Evolutionary conservation across 2,888 invertebrate species (phyloP), one percentile per base, ranked within the genome.

Genomic region (Hypena proboscidalis): DNA sequence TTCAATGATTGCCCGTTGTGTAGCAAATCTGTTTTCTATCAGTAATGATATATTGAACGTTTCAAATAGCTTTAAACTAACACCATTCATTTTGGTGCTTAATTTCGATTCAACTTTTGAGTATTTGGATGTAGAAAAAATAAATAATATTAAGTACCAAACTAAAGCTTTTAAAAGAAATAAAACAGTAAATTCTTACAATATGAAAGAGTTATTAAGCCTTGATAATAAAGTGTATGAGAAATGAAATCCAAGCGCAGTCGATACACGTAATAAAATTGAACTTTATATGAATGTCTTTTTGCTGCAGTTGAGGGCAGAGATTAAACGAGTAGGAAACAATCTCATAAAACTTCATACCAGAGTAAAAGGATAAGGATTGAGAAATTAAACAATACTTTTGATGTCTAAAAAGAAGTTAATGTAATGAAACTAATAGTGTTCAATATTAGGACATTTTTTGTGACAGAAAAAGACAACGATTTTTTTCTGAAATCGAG

Each of bases 221-320:
- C 29, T 26, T 22, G 38, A 22, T 48, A 53, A 48, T 59, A 59
- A 57, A 58, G 20, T 38, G 43, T 6, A 11, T 38, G 30, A 41
- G 27, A 13, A 35, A 53, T 36, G 43, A 36, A 54, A 33, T 38
- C 7, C 8, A 25, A 35, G 20, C 4, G 19, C 8, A 23, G 26
- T n/a, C 2, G 14, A 22, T 31, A 36, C 10, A 19, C 4, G 22
- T 25, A 43, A 51, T 46, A 58, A 51, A 58, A 37, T 23, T 19
- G n/a, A 43, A 43, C 19, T 58, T 39, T 42, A 37, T 39, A 37
- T 36, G 15, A 26, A 45, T 33, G 11, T 36, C 14, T 20, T 8
- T 26, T 5, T 9, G 7, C 0, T 26, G 15, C n/a, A 11, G 36
- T 5, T 26, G 26, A 8, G 17, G 17, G 11, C 21, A 19, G 4